Conservation (phyloP, 1,140 invertebrate species). For the Rhyzopertha dominica region DNA sequence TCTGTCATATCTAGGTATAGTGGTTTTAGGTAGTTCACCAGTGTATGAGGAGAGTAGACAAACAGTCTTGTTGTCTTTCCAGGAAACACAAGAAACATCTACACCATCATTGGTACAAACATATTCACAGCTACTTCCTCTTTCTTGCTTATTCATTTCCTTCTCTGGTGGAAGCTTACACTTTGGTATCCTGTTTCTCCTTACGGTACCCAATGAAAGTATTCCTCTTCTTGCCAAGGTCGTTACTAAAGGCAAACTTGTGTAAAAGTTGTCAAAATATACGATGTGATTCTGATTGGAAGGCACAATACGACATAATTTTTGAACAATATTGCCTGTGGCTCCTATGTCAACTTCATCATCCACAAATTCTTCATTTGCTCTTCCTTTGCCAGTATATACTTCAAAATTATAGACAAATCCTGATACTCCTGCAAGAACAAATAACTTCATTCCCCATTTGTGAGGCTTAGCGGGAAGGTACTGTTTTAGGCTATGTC, state of each 20-base stretch:
- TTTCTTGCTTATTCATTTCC: conserved; percentile 14
- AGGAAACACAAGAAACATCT: conserved; percentile 18
- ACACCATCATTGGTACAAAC: conserved; percentile 7
- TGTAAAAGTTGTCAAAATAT: conserved; percentile 23
- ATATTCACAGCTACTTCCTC: conserved; percentile 45
- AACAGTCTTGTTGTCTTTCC: conserved; percentile 24
- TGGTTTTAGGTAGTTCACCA: conserved; percentile 10
- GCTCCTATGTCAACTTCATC: conserved; percentile 15
- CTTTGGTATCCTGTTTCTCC: conserved; percentile 25
- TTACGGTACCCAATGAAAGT: conserved; percentile 21
- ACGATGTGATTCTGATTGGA: conserved; percentile 14
- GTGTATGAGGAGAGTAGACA: conserved; percentile 17
- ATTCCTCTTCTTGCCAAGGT: conserved; percentile 26
- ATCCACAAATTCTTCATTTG: not conserved
- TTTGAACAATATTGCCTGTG: conserved; percentile 17
- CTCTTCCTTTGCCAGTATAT: conserved; percentile 14
- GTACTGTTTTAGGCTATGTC: conserved; percentile 24
- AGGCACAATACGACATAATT: conserved; percentile 11
- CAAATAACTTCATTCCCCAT: conserved; percentile 41
- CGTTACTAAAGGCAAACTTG: conserved; percentile 17
- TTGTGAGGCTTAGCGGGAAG: conserved; percentile 43
- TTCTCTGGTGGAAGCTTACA: conserved; percentile 22
- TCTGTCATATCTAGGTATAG: conserved; percentile 15
- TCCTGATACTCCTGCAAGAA: conserved; percentile 19
- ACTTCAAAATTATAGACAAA: conserved; percentile 26